These are phyloP conservation scores for Drosophila antonietae DNA, from an alignment of 2,888 invertebrate species.

Conservation along the genomic window DNA sequence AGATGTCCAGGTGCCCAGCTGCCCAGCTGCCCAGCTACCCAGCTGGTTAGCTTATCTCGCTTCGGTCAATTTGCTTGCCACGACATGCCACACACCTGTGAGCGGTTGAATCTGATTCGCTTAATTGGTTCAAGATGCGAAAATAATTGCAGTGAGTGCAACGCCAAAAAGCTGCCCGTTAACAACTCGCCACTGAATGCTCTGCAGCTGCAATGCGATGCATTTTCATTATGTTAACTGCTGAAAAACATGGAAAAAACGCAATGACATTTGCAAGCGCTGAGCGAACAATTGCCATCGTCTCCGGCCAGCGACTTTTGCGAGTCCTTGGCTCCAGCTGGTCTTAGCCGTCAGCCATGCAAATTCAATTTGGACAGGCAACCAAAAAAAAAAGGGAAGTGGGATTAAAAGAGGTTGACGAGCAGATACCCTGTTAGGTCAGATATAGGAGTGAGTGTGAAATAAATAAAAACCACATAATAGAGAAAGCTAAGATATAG, in stretches of 20 bases:
- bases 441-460: not conserved
- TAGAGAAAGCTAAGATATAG: not conserved
- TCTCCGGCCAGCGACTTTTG: conserved; percentile 11
- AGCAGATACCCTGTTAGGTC: not conserved
- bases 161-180: conserved; percentile 19
- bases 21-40: not conserved
- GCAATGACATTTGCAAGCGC: conserved; percentile 43
- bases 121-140: conserved; percentile 77
- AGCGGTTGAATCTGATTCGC: conserved; percentile 47
- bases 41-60: conserved; percentile 51
- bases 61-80: conserved; percentile 21
- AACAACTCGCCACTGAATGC: conserved; percentile 17
- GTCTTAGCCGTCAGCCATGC: conserved; percentile 73
- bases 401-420: not conserved
- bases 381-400: conserved; percentile 7
- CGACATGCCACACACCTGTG: conserved; percentile 65
- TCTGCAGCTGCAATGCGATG: conserved; percentile 29
- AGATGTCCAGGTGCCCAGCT: conserved; percentile 30
- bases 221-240: conserved; percentile 66
- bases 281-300: conserved; percentile 66
- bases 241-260: conserved; percentile 16
- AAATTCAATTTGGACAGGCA: conserved; percentile 70
- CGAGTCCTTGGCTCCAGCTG: conserved; percentile 39
- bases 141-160: conserved; percentile 64
- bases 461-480: not conserved